phyloP scores from a whole-genome alignment of 2,888 invertebrate genomes.

The Apodemia hepburni region DNA sequence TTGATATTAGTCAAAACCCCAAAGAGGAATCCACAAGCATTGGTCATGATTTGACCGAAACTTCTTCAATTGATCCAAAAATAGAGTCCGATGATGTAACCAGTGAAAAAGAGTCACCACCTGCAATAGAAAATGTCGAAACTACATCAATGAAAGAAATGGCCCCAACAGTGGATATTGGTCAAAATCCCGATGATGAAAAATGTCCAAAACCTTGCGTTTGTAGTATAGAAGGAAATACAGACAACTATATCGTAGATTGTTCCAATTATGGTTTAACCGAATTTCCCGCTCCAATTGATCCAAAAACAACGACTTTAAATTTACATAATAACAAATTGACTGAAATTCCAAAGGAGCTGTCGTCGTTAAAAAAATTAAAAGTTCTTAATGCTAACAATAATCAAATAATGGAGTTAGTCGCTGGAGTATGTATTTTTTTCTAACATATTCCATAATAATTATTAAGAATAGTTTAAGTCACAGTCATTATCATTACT shows the following conservation, averaged over 20 bases:
- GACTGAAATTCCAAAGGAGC: slow-evolving; percentile 57
- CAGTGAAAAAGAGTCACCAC: slow-evolving; percentile 37
- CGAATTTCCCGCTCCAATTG: slow-evolving; percentile 65
- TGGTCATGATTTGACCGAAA: slow-evolving; percentile 66
- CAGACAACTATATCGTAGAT: slow-evolving; percentile 54
- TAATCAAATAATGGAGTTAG: slow-evolving; percentile 59
- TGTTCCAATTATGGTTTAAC: slow-evolving; percentile 72
- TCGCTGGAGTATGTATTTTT: slow-evolving; percentile 54
- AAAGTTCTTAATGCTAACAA: slow-evolving; percentile 56
- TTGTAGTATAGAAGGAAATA: slow-evolving; percentile 56
- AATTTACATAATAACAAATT: slow-evolving; percentile 66
- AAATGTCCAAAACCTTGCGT: slow-evolving; percentile 57
- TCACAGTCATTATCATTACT: no score
- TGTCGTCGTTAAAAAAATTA: slow-evolving; percentile 54
- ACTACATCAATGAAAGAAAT: slow-evolving; percentile 36
- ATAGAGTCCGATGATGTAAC: slow-evolving; percentile 39
- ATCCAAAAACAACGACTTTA: slow-evolving; percentile 53
- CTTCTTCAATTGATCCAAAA: slow-evolving; percentile 53
- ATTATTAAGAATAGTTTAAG: background rate
- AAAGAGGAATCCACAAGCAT: slow-evolving; percentile 56
- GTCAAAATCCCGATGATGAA: background rate
- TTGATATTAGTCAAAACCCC: slow-evolving; percentile 23
- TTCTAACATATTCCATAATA: background rate
- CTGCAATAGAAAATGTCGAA: slow-evolving; percentile 50
- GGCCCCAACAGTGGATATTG: slow-evolving; percentile 31